Base-by-base conservation (phyloP, 92 coral and sea anemone genomes). In the Heliopora coerulea region DNA sequence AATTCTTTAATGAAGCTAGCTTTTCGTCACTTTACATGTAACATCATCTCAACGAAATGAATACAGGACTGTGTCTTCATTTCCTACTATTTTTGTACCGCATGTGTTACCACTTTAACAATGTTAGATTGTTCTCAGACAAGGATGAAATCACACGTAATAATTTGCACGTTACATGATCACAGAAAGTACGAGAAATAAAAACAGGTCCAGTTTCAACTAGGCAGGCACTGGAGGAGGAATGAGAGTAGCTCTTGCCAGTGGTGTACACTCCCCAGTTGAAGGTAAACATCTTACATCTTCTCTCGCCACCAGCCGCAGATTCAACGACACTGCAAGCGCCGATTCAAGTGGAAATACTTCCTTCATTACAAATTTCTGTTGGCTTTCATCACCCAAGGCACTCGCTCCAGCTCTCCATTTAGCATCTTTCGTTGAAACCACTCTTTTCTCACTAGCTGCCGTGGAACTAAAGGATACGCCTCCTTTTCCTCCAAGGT, bases 361-460 rank as follows among this genome's bases (percentile, higher is more conserved):
- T 25, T 28, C 1, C 11, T 0, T 41, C n/a, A 6, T 49, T 0
- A 33, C 40, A 26, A 67, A 67, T 15, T 48, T 26, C 59, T 67
- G 74, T 17, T 67, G 39, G 34, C 39, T 44, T 20, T 44, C 42
- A 17, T 29, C 74, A 23, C 48, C 59, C 9, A 67, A 23, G 24
- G 74, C 37, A 30, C 58, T 67, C 27, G 74, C 74, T 49, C 74
- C 74, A 49, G 74, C 74, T 26, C 62, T 49, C 64, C 42, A 35
- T 46, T 58, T 1, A 17, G 21, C 18, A 1, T 4, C 42, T 31
- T 57, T 21, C 52, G 32, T 32, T 2, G 65, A 1, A 12, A 29
- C 52, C 15, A 10, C n/a, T 11, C 20, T 3, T 1, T 26, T 21
- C 14, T 33, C 35, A 27, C 0, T 39, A 4, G n/a, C 0, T 8